These are phyloP conservation scores for Melanotaenia duboulayi DNA, from an alignment of 2,113 vertebrate genomes.

Conservation along the genomic window DNA sequence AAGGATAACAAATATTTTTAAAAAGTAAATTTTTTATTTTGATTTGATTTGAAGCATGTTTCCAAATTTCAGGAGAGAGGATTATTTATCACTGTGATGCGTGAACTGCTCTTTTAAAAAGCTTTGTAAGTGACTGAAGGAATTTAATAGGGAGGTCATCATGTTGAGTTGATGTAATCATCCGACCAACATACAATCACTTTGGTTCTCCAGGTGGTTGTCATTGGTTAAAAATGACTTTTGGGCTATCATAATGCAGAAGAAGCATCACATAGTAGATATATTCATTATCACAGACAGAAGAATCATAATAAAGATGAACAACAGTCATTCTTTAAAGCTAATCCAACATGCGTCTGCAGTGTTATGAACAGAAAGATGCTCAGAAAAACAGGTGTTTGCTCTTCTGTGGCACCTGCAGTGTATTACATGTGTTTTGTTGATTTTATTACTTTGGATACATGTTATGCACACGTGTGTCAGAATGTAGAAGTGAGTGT, in stretches of 20 bases:
- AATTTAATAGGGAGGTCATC: background rate
- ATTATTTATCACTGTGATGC: too few relatives aligned
- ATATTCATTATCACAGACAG: conserved; percentile 10
- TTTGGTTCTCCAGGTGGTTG: background rate
- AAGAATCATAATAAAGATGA: conserved; percentile 6
- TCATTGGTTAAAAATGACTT: background rate
- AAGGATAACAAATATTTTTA: too few relatives aligned
- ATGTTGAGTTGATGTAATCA: background rate
- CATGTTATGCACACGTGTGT: conserved; percentile 18
- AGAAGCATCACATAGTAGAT: background rate
- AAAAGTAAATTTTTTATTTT: too few relatives aligned
- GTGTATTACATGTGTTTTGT: conserved; percentile 48
- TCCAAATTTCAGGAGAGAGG: too few relatives aligned
- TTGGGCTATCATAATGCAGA: background rate
- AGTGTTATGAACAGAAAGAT: background rate
- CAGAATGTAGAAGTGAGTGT: background rate
- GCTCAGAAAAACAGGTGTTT: background rate
- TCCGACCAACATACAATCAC: background rate
- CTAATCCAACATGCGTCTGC: conserved; percentile 1
- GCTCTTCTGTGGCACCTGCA: background rate
- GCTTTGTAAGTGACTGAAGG: too few relatives aligned
- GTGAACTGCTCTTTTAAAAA: too few relatives aligned
- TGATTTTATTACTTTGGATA: conserved; percentile 45
- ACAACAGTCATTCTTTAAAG: conserved; percentile 9
- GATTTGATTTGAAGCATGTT: too few relatives aligned